Evolutionary conservation across 1,140 invertebrate genomes (phyloP), one percentile per base, ranked within the genome.

Genomic region (Stegodyphus mimosarum): DNA sequence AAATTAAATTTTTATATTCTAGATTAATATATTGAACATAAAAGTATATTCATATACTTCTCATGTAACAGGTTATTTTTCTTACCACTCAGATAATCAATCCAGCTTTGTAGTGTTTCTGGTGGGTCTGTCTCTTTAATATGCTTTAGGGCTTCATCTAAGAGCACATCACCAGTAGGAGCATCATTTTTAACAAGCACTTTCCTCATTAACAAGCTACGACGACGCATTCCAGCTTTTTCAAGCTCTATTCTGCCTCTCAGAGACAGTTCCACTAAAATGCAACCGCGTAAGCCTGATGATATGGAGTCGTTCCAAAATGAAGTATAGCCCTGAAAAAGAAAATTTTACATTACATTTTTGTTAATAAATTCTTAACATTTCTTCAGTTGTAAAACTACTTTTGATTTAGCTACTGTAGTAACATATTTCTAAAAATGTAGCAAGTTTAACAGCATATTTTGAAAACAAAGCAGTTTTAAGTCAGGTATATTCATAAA

Each of bases 281-380:
- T 99, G 91, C 98, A 99, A 84, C 99, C 98, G 89, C 99, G 93
- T 72, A 99, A 92, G 18, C 99, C 99, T 88, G 97, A 98, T 88
- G 98, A 99, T 93, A 99, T 99, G 91, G 98, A 99, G 91, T 99
- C 99, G 92, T 99, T 99, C 99, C 99, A 99, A 92, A 99, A 99
- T 64, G 98, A 99, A 89, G 98, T 99, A 91, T 99, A 99, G 86
- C 98, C 98, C 98, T 99, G 90, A 81, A 90, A 69, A 18, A 17
- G 7, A 67, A n/a, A n/a, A n/a, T 6, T n/a, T 67, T n/a, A 6
- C 2, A 67, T n/a, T 15, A n/a, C 66, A 67, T 33, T 15, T 15
- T 7, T 5, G 2, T 67, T n/a, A 67, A 13, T 67, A 33, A 33
- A 33, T 33, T 33, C 33, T 33, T 33, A 3, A 33, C 33, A 33